Evolutionary conservation across 2,888 invertebrate species (phyloP).

Genomic region (Alitta virens): DNA sequence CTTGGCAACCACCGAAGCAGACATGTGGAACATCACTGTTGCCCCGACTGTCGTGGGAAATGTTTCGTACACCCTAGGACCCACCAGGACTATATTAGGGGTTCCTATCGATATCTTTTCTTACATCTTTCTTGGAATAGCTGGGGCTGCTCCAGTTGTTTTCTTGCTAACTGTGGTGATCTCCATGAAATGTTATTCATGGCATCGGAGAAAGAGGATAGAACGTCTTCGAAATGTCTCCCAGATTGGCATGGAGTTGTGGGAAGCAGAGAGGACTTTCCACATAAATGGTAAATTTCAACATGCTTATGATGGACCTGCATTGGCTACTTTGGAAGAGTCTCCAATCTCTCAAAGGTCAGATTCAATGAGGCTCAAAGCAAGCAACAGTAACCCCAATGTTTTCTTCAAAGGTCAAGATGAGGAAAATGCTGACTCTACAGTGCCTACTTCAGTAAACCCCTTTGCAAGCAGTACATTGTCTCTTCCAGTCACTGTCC

Average conservation of each 20-base stretch:
- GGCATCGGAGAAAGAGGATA: conserved; percentile 9
- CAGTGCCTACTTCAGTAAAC: not conserved
- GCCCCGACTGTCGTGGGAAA: conserved; percentile 2
- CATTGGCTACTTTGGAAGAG: conserved; percentile 5
- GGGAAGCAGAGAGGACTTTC: conserved; percentile 18
- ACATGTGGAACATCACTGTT: too few relatives aligned
- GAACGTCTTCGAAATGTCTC: conserved; percentile 4
- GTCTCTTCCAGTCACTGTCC: not conserved
- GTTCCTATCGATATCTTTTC: conserved; percentile 26
- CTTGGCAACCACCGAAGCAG: too few relatives aligned
- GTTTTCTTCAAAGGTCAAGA: conserved; percentile 20
- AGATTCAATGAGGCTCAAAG: not conserved
- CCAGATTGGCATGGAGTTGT: conserved; percentile 9
- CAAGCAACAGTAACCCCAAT: conserved; percentile 25
- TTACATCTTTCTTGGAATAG: conserved; percentile 28
- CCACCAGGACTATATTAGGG: conserved; percentile 23
- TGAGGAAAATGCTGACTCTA: not conserved
- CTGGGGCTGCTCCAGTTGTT: conserved; percentile 25
- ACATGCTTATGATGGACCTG: conserved; percentile 13
- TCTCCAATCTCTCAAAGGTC: not conserved
- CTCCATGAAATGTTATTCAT: conserved; percentile 22
- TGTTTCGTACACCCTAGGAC: conserved; percentile 13
- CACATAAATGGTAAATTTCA: conserved; percentile 1
- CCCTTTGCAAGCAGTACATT: not conserved
- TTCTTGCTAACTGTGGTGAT: conserved; percentile 24